phyloP scores from a whole-genome alignment of 30 jellyfish, hydroid and myxozoan genomes.

The Catostylus mosaicus region DNA sequence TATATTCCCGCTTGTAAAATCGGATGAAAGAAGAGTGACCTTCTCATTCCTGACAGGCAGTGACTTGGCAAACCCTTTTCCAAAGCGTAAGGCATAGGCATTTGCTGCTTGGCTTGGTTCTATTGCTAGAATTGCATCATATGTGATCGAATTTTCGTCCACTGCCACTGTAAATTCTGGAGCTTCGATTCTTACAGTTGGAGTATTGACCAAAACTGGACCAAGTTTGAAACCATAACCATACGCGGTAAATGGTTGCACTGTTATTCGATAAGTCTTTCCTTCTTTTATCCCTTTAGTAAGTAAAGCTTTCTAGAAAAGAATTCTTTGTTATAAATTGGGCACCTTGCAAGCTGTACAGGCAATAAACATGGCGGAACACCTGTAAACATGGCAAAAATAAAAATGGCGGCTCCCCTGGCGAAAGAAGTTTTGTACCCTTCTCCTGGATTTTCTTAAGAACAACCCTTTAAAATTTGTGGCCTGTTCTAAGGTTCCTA shows the following conservation, averaged over 20 bases:
- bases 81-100: constrained; percentile 32
- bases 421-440: too few relatives aligned
- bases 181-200: constrained; percentile 5
- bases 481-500: too few relatives aligned
- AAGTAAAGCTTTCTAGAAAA: background rate
- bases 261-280: constrained; percentile 27
- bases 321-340: too few relatives aligned
- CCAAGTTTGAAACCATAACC: constrained; percentile 38
- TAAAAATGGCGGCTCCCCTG: too few relatives aligned
- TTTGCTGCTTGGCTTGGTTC: background rate
- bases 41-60: constrained; percentile 24
- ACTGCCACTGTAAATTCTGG: constrained; percentile 21
- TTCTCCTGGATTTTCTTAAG: too few relatives aligned
- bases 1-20: background rate
- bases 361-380: too few relatives aligned
- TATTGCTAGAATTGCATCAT: background rate
- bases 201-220: constrained; percentile 23
- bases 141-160: background rate
- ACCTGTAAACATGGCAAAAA: too few relatives aligned
- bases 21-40: constrained; percentile 16
- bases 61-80: background rate
- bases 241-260: background rate
- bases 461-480: too few relatives aligned
- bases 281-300: constrained; percentile 16
- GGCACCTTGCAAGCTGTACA: too few relatives aligned